Conservation (phyloP, 2,113 vertebrate genomes). For the Myxocyprinus asiaticus region DNA sequence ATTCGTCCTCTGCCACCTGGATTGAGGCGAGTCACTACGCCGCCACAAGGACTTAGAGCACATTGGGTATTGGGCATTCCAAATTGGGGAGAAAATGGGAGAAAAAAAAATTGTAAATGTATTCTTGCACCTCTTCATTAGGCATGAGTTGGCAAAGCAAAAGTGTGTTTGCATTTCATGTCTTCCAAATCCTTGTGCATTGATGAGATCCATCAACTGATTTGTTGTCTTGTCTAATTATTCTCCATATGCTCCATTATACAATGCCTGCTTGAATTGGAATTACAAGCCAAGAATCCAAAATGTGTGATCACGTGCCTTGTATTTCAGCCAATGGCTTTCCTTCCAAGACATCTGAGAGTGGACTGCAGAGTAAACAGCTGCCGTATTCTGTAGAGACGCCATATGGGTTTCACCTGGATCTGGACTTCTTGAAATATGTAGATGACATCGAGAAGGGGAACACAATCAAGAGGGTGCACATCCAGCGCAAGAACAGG, state of each 20-base stretch:
- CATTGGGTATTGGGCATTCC: too few species aligned
- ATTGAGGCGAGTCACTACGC: too few species aligned
- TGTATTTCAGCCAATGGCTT: conserved; percentile 79
- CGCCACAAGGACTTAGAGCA: too few species aligned
- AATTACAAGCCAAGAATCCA: neutral
- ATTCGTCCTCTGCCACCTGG: too few species aligned
- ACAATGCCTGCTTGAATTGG: conserved; percentile 14
- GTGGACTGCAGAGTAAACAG: conserved; percentile 80
- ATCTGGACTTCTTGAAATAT: conserved; percentile 97
- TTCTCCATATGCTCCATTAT: conserved; percentile 38
- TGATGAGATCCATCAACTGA: conserved; percentile 38
- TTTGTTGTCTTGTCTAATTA: conserved; percentile 33
- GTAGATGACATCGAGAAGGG: conserved; percentile 99
- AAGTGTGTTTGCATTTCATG: conserved; percentile 53
- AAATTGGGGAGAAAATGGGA: too few species aligned
- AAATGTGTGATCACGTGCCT: conserved; percentile 19
- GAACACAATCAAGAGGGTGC: conserved; percentile 92
- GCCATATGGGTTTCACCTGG: conserved; percentile 94
- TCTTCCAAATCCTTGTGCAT: conserved; percentile 52
- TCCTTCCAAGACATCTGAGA: conserved; percentile 72
- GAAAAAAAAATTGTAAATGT: too few species aligned
- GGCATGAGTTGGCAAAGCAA: conserved; percentile 52
- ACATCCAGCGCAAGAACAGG: conserved; percentile 88
- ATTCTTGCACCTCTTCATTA: neutral
- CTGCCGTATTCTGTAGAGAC: conserved; percentile 96